A percentile compares a stretch with the other conserved stretches of the same genome.
Conservation (phyloP, 2,797 vertebrate genomes). For the Microctenopoma lineatum region DNA sequence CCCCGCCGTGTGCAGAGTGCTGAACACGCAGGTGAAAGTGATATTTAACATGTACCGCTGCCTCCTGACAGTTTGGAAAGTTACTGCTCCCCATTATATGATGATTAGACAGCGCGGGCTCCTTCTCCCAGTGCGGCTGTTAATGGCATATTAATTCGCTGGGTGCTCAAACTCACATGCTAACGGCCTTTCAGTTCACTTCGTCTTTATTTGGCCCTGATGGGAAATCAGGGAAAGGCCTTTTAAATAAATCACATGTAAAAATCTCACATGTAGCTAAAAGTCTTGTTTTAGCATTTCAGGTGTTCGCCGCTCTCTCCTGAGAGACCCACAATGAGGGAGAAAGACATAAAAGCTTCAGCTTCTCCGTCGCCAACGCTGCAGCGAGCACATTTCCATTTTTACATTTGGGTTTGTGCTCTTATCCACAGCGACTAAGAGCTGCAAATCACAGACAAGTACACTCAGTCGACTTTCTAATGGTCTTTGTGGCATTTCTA, state of each 20-base stretch:
- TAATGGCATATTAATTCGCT: slow-evolving; percentile 64
- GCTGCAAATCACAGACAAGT: slow-evolving; percentile 25
- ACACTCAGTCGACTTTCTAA: slow-evolving; percentile 3
- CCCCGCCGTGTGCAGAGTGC: slow-evolving; percentile 7
- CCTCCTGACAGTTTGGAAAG: slow-evolving; percentile 56
- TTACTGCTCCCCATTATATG: slow-evolving; percentile 45
- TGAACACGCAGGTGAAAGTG: slow-evolving; percentile 45
- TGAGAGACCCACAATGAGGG: slow-evolving; percentile 20
- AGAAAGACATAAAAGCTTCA: slow-evolving; percentile 24
- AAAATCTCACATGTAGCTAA: background rate
- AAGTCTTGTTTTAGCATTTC: slow-evolving; percentile 17
- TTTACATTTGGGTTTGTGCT: slow-evolving; percentile 22
- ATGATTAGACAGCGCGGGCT: slow-evolving; percentile 50
- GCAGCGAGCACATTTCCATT: slow-evolving; percentile 25
- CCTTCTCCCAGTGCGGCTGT: slow-evolving; percentile 5
- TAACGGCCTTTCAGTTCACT: slow-evolving; percentile 41
- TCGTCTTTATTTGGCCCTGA: slow-evolving; percentile 58
- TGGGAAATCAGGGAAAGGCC: slow-evolving; percentile 40
- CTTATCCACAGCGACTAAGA: background rate
- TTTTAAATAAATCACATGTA: slow-evolving; percentile 30
- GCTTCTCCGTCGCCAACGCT: background rate
- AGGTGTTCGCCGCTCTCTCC: slow-evolving; percentile 20
- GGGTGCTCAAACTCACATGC: slow-evolving; percentile 24
- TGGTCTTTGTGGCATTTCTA: slow-evolving; percentile 3
- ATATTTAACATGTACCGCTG: slow-evolving; percentile 48